These are phyloP conservation scores for Macrophya annulata DNA, from an alignment of 2,888 invertebrate species.

Conservation along the genomic window DNA sequence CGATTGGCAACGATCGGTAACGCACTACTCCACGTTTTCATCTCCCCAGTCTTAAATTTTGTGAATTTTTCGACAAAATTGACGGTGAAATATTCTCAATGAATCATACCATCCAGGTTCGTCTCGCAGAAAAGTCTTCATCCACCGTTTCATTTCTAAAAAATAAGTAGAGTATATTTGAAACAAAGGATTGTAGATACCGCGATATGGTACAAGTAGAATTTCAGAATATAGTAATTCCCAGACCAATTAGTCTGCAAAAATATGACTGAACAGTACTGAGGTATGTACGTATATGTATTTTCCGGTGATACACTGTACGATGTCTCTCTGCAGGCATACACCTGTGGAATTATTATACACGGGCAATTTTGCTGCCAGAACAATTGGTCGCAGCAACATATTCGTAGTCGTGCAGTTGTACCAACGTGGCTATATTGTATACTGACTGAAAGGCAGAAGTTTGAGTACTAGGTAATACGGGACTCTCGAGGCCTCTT, in stretches of 20 bases:
- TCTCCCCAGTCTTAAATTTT: no score
- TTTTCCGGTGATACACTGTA: background rate
- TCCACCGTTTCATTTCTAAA: background rate
- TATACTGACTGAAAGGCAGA: background rate
- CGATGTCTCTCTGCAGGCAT: background rate
- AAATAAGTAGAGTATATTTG: background rate
- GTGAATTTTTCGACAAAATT: no score
- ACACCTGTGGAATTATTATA: conserved; percentile 6
- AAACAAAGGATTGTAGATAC: conserved; percentile 58
- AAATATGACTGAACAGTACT: conserved; percentile 74
- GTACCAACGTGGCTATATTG: background rate
- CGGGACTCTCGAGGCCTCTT: background rate
- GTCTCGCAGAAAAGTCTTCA: background rate
- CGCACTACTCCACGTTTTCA: no score
- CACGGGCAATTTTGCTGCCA: background rate
- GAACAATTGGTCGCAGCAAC: conserved; percentile 8
- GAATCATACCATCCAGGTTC: no score
- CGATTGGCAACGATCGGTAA: no score
- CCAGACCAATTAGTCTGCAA: conserved; percentile 74
- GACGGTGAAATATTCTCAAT: no score
- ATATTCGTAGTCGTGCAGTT: background rate
- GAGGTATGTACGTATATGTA: background rate
- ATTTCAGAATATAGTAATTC: conserved; percentile 72
- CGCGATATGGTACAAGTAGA: conserved; percentile 64
- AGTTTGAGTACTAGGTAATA: conserved; percentile 11